phyloP scores from a whole-genome alignment of 2,113 vertebrate species.

The Anguilla rostrata region DNA sequence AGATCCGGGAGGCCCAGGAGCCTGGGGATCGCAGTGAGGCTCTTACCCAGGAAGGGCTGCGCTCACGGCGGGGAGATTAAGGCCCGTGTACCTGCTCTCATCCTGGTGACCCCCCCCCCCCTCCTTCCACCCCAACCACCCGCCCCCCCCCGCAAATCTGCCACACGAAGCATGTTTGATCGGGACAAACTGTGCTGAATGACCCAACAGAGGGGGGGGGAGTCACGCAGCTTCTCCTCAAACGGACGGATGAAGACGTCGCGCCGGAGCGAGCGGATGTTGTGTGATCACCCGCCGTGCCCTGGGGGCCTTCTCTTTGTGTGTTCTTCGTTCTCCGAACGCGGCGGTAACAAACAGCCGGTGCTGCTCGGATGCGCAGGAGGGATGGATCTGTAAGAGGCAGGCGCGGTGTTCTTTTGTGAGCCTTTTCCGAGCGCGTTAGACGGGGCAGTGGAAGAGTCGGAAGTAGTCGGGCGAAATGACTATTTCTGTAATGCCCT shows the following conservation, averaged over 20 bases:
- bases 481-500: slow-evolving; percentile 49
- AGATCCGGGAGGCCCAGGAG: slow-evolving; percentile 11
- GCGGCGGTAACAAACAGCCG: not conserved
- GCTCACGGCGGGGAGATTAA: slow-evolving; percentile 27
- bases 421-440: slow-evolving; percentile 38
- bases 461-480: slow-evolving; percentile 40
- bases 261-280: not conserved
- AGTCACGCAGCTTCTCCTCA: not conserved
- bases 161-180: not conserved
- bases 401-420: not conserved
- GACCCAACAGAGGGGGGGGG: not conserved
- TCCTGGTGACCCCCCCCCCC: not conserved
- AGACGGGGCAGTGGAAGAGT: slow-evolving; percentile 23
- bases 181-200: not conserved
- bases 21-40: slow-evolving; percentile 24
- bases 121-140: too few species aligned
- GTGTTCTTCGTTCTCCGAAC: not conserved
- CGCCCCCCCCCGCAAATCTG: not conserved
- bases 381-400: not conserved
- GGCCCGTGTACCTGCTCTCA: not conserved
- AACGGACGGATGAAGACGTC: not conserved
- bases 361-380: not conserved
- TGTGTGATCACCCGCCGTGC: not conserved
- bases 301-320: not conserved
- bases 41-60: slow-evolving; percentile 24